A percentile compares a stretch with the other conserved stretches of the same genome.
Conservation (phyloP, 2,888 invertebrate genomes). For the Crocallis elinguaria region DNA sequence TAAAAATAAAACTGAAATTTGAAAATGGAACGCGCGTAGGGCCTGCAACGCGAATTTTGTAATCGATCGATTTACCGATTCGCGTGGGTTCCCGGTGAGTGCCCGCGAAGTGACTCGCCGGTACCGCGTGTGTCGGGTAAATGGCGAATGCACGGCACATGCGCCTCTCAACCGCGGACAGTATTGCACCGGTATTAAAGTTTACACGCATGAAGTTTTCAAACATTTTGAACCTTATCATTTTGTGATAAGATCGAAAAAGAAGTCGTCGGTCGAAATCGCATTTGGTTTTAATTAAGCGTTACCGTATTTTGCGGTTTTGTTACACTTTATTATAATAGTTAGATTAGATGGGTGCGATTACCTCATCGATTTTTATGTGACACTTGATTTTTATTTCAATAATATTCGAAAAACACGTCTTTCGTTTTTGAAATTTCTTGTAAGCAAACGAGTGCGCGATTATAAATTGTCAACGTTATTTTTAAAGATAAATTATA, state of each 20-base stretch:
- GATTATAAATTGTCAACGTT: no score
- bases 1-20: conserved; percentile 28
- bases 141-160: conserved; percentile 70
- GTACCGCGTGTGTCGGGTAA: conserved; percentile 74
- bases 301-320: conserved; percentile 15
- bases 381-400: no score
- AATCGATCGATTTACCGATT: conserved; percentile 38
- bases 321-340: conserved; percentile 2
- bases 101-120: conserved; percentile 65
- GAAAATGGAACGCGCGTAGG: conserved; percentile 34
- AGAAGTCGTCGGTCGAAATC: neutral
- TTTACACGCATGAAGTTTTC: conserved; percentile 28
- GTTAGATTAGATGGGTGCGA: neutral
- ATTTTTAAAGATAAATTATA: no score
- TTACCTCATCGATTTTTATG: neutral
- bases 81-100: conserved; percentile 40
- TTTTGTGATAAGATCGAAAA: conserved; percentile 3
- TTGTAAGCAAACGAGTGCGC: no score
- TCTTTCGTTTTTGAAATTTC: no score
- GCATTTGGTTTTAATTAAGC: neutral
- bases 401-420: no score
- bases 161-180: conserved; percentile 56
- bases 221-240: conserved; percentile 21
- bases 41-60: conserved; percentile 21
- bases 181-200: conserved; percentile 54